Evolutionary conservation across 2,113 vertebrate genomes (phyloP), one percentile per base, ranked within the genome.

Genomic region (Elgaria multicarinata): DNA sequence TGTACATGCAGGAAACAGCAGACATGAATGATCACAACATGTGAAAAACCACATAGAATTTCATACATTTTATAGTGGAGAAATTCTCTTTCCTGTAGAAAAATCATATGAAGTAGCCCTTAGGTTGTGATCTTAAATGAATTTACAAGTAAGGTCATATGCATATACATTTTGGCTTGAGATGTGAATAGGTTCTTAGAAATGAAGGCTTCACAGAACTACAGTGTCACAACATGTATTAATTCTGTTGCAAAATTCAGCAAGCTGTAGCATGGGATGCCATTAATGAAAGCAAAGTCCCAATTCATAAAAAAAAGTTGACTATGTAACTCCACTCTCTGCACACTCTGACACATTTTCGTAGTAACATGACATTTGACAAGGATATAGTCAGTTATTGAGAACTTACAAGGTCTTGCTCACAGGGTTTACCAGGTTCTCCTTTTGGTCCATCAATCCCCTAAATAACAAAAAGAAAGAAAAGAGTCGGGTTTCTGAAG

Each of bases 361-460:
- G 6, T n/a, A 80, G 76, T 36, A 76, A 53, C 3, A 42, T 28
- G 4, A 72, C 24, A 42, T n/a, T 14, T 46, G 36, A 33, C 4
- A 28, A 79, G 62, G 33, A 53, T 39, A 39, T 71, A 20, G 36
- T 50, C 42, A 76, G 0, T 75, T 76, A 33, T 16, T 64, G 18
- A 67, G 16, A 85, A 85, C 88, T 98, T 92, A 99, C 99, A 89
- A 98, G 96, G 92, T 98, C 98, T 80, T 98, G 98, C 83, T 98
- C 91, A 42, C 90, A 95, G 0, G 97, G 97, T 5, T 93, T 94
- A 9, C 98, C 97, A 0, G 97, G 97, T 92, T 99, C 98, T 89
- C 99, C 99, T 94, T 97, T 99, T 46, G 97, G 97, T 81, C 98
- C 99, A 3, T 98, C 98, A 90, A 97, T 77, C 24, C 98, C 98